A percentile compares a stretch with the other conserved stretches of the same genome.
Conservation (phyloP, 2,888 invertebrate species). For the Piscicola geometra region DNA sequence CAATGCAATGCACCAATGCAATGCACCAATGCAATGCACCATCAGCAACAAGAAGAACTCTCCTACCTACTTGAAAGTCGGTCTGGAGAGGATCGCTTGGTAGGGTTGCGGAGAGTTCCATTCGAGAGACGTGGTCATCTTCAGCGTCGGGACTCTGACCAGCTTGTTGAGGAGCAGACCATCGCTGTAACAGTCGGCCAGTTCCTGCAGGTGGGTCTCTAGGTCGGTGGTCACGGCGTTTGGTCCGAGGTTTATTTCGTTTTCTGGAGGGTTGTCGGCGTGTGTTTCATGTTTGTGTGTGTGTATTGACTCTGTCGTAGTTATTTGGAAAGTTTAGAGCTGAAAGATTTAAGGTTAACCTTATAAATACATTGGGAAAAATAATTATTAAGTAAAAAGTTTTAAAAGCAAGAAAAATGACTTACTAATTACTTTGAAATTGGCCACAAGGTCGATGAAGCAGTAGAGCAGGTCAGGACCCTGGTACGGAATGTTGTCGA, state of each 20-base stretch:
- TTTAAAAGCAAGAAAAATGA: slow-evolving; percentile 7
- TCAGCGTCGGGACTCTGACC: slow-evolving; percentile 40
- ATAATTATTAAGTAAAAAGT: neutral
- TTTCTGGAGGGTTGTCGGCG: slow-evolving; percentile 33
- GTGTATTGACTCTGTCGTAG: too few species aligned
- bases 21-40: neutral
- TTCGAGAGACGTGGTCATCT: slow-evolving; percentile 40
- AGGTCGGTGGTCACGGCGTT: slow-evolving; percentile 43
- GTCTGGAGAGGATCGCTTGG: slow-evolving; percentile 42
- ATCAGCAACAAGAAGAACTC: neutral
- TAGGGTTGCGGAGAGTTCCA: slow-evolving; percentile 42
- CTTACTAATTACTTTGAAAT: slow-evolving; percentile 42
- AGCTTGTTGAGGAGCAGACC: slow-evolving; percentile 41
- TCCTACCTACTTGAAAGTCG: slow-evolving; percentile 21
- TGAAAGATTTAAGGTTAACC: neutral
- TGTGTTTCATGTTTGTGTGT: neutral
- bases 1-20: too few species aligned
- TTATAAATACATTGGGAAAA: too few species aligned
- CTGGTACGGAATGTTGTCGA: slow-evolving; percentile 42
- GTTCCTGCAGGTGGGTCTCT: slow-evolving; percentile 37
- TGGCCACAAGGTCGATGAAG: slow-evolving; percentile 42
- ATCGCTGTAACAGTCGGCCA: slow-evolving; percentile 40
- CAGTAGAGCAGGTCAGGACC: slow-evolving; percentile 42
- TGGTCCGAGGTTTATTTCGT: slow-evolving; percentile 42
- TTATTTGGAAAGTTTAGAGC: too few species aligned